These are phyloP conservation scores for Cranoglanis bouderius DNA, from an alignment of 2,113 vertebrate species.

Conservation along the genomic window DNA sequence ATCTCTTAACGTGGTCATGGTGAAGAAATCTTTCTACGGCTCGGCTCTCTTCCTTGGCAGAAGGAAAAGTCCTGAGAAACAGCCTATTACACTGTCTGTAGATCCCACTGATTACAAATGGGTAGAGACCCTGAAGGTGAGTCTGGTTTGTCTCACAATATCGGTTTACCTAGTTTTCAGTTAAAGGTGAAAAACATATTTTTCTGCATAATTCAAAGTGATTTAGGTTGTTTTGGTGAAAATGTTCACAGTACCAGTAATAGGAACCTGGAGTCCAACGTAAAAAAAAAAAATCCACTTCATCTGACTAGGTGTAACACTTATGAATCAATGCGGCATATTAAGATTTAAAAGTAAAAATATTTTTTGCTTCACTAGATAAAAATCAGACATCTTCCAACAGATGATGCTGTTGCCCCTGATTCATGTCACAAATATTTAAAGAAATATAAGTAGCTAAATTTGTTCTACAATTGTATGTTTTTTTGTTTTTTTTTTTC, in stretches of 20 bases:
- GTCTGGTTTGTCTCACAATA: neutral
- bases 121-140: conserved; percentile 91
- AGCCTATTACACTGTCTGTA: conserved; percentile 76
- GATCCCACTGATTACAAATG: conserved; percentile 82
- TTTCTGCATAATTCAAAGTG: neutral
- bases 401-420: too few relatives aligned
- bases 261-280: neutral
- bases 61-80: conserved; percentile 56
- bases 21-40: conserved; percentile 87
- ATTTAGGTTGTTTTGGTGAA: neutral
- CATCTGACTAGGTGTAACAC: neutral
- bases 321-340: neutral
- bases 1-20: conserved; percentile 74
- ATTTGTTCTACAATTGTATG: too few relatives aligned
- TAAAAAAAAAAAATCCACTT: neutral
- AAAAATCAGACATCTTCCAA: neutral
- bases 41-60: conserved; percentile 86
- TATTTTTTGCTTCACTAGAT: neutral
- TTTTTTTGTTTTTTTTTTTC: too few relatives aligned
- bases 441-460: too few relatives aligned
- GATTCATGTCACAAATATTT: too few relatives aligned
- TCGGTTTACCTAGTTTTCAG: neutral
- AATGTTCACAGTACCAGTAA: neutral
- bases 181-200: neutral
- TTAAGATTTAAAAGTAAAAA: neutral